phyloP scores from a whole-genome alignment of 2,113 vertebrate genomes.

The Muntiacus reevesi region DNA sequence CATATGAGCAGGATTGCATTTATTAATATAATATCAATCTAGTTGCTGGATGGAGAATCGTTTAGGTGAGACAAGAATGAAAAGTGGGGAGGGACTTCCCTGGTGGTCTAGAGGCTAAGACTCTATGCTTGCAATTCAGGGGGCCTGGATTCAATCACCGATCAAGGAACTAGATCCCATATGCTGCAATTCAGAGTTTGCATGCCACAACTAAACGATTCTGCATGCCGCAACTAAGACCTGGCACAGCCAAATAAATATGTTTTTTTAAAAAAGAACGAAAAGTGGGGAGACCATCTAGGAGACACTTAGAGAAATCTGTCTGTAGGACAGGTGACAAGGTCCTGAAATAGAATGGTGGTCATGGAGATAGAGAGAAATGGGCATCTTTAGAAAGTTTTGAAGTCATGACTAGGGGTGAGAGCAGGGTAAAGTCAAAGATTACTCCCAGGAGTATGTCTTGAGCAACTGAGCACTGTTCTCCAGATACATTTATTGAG shows the following conservation, averaged over 20 bases:
- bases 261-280: neutral
- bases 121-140: neutral
- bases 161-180: neutral
- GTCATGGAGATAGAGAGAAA: neutral
- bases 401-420: neutral
- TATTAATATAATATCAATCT: neutral
- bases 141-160: neutral
- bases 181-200: too few relatives aligned
- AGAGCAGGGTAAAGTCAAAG: neutral
- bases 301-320: neutral
- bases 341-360: neutral
- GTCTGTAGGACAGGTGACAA: neutral
- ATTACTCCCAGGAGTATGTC: neutral
- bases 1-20: neutral
- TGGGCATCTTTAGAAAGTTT: neutral
- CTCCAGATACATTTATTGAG: neutral
- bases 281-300: neutral
- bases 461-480: neutral
- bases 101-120: neutral
- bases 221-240: neutral
- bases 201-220: neutral
- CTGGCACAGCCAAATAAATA: neutral
- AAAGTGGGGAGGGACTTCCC: neutral
- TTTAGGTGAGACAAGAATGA: neutral
- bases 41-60: neutral